A percentile compares a stretch with the other conserved stretches of the same genome.
These are phyloP conservation scores for Dynastes grantii DNA, from an alignment of 2,888 invertebrate genomes.

Conservation along the genomic window DNA sequence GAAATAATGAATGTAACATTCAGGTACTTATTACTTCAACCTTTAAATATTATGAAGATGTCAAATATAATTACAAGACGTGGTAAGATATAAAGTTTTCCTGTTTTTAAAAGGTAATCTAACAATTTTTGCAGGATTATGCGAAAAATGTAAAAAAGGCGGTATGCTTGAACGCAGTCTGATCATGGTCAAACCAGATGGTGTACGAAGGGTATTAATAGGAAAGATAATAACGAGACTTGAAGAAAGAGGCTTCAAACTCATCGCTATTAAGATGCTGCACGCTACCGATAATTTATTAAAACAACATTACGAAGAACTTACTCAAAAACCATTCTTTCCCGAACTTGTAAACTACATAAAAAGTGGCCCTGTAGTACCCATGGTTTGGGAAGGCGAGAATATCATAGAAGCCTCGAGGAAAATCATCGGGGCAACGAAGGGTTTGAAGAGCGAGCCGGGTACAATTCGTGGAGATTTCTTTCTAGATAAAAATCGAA, in stretches of 20 bases:
- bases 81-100: not conserved
- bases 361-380: slow-evolving; percentile 89
- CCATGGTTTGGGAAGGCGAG: slow-evolving; percentile 95
- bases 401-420: slow-evolving; percentile 93
- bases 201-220: slow-evolving; percentile 93
- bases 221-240: slow-evolving; percentile 94
- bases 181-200: slow-evolving; percentile 97
- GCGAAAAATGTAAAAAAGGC: not conserved
- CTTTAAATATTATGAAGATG: not conserved
- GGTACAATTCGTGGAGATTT: slow-evolving; percentile 97
- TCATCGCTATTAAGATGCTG: slow-evolving; percentile 92
- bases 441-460: slow-evolving; percentile 92
- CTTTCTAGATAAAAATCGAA: slow-evolving; percentile 93
- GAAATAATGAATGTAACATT: not conserved
- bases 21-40: not conserved
- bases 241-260: slow-evolving; percentile 94
- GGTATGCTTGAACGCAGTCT: slow-evolving; percentile 75
- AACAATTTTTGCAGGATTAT: not conserved
- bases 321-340: slow-evolving; percentile 90
- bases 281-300: slow-evolving; percentile 87
- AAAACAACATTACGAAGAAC: slow-evolving; percentile 92
- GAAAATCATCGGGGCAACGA: slow-evolving; percentile 94
- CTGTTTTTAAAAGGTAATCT: not conserved
- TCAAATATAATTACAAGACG: not conserved
- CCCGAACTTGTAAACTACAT: slow-evolving; percentile 75